Evolutionary conservation across 2,113 vertebrate species (phyloP).

Genomic region (Melanocharis versteri): DNA sequence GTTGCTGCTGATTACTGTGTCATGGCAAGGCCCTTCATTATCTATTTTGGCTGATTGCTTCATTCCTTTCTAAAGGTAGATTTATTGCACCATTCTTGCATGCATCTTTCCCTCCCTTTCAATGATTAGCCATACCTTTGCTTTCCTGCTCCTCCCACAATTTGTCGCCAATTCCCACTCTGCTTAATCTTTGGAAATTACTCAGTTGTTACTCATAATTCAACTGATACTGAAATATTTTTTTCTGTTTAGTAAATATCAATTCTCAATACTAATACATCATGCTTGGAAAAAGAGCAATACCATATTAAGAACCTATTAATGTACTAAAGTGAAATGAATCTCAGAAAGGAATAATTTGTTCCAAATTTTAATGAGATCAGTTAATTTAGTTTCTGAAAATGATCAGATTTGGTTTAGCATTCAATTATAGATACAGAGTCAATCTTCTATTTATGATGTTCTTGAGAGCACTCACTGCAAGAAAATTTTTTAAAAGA

Average conservation of each 20-base stretch:
- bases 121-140: neutral
- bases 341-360: neutral
- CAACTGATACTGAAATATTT: neutral
- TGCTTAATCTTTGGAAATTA: neutral
- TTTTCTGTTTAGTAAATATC: neutral
- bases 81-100: neutral
- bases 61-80: neutral
- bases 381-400: neutral
- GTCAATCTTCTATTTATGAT: neutral
- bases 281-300: neutral
- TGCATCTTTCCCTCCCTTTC: neutral
- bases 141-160: neutral
- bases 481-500: neutral
- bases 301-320: neutral
- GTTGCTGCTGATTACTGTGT: neutral
- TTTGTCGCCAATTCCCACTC: neutral
- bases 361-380: neutral
- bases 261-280: neutral
- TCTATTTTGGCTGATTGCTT: neutral
- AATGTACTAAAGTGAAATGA: neutral
- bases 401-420: neutral
- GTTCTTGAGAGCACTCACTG: neutral
- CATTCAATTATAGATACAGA: neutral
- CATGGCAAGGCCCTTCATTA: neutral
- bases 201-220: neutral